phyloP scores from a whole-genome alignment of 2,113 vertebrate species.

The Rhynchopsitta pachyrhyncha region DNA sequence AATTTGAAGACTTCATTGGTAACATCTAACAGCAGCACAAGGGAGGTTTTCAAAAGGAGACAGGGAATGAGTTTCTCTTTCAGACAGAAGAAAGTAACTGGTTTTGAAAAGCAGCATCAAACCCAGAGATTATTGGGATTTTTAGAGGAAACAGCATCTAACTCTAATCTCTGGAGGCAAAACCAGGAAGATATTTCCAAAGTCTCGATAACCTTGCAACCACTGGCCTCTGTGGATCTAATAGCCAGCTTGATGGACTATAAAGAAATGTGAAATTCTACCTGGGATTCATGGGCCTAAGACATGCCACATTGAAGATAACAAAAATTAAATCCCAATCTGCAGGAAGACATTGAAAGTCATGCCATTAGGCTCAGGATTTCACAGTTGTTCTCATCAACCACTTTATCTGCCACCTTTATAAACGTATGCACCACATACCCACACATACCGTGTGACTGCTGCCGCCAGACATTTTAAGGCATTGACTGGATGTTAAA shows the following conservation, averaged over 20 bases:
- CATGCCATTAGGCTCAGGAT: background rate
- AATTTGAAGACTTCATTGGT: background rate
- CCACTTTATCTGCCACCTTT: background rate
- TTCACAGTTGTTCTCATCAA: background rate
- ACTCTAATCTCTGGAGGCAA: background rate
- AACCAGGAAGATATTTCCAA: background rate
- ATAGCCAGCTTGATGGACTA: background rate
- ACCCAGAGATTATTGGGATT: background rate
- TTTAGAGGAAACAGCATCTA: background rate
- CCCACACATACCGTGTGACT: accelerated
- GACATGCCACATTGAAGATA: background rate
- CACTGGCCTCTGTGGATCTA: background rate
- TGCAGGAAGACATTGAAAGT: background rate
- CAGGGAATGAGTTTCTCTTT: background rate
- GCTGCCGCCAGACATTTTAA: background rate
- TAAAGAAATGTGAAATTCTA: background rate
- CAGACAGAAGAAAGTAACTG: background rate
- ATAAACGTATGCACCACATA: accelerated
- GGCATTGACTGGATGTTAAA: background rate
- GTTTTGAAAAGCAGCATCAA: background rate
- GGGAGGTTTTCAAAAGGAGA: background rate
- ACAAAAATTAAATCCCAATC: background rate
- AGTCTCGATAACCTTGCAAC: background rate
- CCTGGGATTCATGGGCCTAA: background rate
- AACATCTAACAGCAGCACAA: background rate